Evolutionary conservation across 2,888 invertebrate species (phyloP), one percentile per base, ranked within the genome.

Genomic region (Xanthia togata): DNA sequence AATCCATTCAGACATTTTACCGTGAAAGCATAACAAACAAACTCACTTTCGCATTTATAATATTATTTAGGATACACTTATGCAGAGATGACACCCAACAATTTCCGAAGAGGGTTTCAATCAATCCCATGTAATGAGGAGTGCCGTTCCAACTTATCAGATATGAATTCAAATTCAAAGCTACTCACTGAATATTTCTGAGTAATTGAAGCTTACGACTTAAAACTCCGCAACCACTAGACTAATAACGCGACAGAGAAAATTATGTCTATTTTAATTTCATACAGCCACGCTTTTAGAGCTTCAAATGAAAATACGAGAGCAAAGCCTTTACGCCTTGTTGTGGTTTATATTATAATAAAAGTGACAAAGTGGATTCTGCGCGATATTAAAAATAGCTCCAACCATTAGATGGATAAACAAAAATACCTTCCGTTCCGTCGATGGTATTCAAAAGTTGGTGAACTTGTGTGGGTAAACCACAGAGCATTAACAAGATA

Each of bases 381-480:
- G 31, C 31, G 47, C 67, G 41, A 79, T 85, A 87, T 87, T 88
- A 81, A 81, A 88, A 87, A 87, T 87, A 81, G 72, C 81, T 84
- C 55, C 55, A 77, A 76, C 70, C 72, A 79, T 81, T 84, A 79
- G 83, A 88, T 83, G 84, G 78, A 86, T 88, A 83, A 90, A 90
- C 89, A 90, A 91, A 91, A 91, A 89, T 89, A 88, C 85, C 84
- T 88, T 84, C 81, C 62, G 83, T 86, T 85, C 80, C 60, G 82
- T 81, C 78, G 70, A 85, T 88, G 88, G 87, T 89, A 91, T 93
- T 92, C 89, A 91, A 90, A 91, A 92, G 90, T 86, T 93, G 85
- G 84, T 83, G 80, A 90, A 92, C 88, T 92, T 89, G 91, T 90
- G 93, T 91, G 91, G 91, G 91, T 90, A 88, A 85, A 86, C 89